A percentile compares a stretch with the other conserved stretches of the same genome.
Evolutionary conservation across 2,113 vertebrate genomes (phyloP).

Genomic region (Gila orcuttii): DNA sequence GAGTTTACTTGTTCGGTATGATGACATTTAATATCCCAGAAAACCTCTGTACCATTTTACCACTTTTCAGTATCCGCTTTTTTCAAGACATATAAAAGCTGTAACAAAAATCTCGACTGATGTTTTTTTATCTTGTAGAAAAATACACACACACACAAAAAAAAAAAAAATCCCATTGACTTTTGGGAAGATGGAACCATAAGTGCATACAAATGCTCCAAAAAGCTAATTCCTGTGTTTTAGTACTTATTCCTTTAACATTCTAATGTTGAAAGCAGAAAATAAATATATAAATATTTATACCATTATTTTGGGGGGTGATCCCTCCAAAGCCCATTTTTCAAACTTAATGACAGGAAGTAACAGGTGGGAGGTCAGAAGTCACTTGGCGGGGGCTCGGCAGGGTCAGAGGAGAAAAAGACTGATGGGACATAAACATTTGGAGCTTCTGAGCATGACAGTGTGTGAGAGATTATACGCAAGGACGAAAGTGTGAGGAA

Average conservation of each 20-base stretch:
- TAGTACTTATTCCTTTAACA: background rate
- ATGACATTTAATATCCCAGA: background rate
- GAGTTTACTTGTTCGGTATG: background rate
- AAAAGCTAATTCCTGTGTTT: background rate
- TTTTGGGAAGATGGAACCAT: background rate
- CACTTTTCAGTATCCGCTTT: background rate
- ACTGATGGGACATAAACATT: slow-evolving; percentile 40
- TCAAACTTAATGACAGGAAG: slow-evolving; percentile 20
- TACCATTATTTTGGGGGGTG: background rate
- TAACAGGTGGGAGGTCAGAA: slow-evolving; percentile 45
- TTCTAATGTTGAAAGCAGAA: background rate
- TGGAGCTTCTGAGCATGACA: slow-evolving; percentile 35
- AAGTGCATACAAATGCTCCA: background rate
- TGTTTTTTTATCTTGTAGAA: background rate
- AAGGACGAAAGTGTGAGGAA: background rate
- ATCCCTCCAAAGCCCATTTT: slow-evolving; percentile 1
- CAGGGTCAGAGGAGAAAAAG: slow-evolving; percentile 43
- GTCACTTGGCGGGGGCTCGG: slow-evolving; percentile 42
- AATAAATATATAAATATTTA: background rate
- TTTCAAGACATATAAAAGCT: background rate
- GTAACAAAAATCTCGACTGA: background rate
- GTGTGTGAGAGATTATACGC: slow-evolving; percentile 16
- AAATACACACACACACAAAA: background rate
- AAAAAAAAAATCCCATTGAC: background rate
- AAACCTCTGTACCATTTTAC: background rate